These are phyloP conservation scores for Palloptera scutellata DNA, from an alignment of 2,888 invertebrate genomes.

Conservation along the genomic window DNA sequence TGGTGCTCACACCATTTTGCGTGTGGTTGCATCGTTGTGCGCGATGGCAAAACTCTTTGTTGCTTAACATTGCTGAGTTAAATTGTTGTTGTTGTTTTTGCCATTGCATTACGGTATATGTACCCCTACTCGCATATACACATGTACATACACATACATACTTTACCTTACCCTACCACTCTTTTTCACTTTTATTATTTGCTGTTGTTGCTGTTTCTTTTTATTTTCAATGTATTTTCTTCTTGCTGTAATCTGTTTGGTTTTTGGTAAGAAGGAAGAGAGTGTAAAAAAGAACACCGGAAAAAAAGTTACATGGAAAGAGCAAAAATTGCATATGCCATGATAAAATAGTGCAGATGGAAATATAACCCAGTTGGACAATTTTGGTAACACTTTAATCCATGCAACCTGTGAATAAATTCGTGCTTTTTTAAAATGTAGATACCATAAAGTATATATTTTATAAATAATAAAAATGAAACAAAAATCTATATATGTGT, in stretches of 20 bases:
- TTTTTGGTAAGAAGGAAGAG: too few species aligned
- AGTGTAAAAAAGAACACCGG: too few species aligned
- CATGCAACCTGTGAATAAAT: too few species aligned
- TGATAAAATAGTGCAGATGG: too few species aligned
- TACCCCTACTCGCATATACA: background rate
- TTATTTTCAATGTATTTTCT: background rate
- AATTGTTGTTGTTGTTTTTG: background rate
- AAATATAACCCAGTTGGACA: too few species aligned
- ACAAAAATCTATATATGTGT: too few species aligned
- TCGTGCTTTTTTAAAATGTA: too few species aligned
- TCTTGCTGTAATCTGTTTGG: background rate
- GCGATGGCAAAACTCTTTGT: background rate
- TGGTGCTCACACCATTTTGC: background rate
- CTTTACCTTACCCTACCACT: background rate
- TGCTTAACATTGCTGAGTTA: background rate
- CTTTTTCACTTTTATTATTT: slow-evolving; percentile 1
- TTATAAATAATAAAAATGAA: too few species aligned
- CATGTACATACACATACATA: background rate
- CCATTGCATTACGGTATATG: background rate
- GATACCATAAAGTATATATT: too few species aligned
- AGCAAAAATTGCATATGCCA: too few species aligned
- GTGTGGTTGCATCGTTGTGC: background rate
- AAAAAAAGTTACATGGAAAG: too few species aligned
- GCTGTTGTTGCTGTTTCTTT: background rate
- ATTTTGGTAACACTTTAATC: too few species aligned